A percentile compares a stretch with the other conserved stretches of the same genome.
Conservation (phyloP, 2,888 invertebrate genomes). For the Agrochola circellaris region DNA sequence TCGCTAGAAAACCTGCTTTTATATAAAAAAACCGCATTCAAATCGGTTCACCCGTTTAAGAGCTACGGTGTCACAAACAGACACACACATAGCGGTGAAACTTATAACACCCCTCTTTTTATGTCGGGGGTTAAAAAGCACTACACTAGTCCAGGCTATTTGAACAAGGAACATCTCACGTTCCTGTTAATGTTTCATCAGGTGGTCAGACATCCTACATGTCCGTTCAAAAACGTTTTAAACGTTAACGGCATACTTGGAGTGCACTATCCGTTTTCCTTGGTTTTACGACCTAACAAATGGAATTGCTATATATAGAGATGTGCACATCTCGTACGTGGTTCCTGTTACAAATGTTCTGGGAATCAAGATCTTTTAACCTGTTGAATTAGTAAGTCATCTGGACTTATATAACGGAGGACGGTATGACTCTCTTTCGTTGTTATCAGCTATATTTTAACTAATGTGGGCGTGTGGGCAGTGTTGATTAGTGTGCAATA, state of each 20-base stretch:
- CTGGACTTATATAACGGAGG: too few species aligned
- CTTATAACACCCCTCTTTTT: too few species aligned
- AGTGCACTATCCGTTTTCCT: constrained; percentile 37
- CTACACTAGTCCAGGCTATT: too few species aligned
- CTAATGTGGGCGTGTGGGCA: too few species aligned
- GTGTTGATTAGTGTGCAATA: too few species aligned
- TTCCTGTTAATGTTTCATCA: constrained; percentile 4
- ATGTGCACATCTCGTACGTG: constrained; percentile 37
- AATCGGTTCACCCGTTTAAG: too few species aligned
- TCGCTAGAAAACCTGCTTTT: too few species aligned
- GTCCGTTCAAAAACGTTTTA: constrained; percentile 35
- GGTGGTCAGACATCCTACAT: background rate
- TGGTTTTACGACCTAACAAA: constrained; percentile 50
- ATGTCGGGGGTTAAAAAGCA: background rate
- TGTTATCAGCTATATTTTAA: too few species aligned
- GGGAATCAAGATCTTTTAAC: constrained; percentile 23
- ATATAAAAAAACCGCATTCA: too few species aligned
- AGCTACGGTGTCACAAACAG: too few species aligned
- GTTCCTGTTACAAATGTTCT: constrained; percentile 21
- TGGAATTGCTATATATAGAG: constrained; percentile 45
- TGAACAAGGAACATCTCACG: background rate
- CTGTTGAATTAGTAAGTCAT: background rate
- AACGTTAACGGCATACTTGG: constrained; percentile 38
- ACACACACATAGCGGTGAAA: too few species aligned
- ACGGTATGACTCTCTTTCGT: too few species aligned